A percentile compares a stretch with the other conserved stretches of the same genome.
These are phyloP conservation scores for Arion vulgaris DNA, from an alignment of 1,140 invertebrate genomes.

Conservation along the genomic window DNA sequence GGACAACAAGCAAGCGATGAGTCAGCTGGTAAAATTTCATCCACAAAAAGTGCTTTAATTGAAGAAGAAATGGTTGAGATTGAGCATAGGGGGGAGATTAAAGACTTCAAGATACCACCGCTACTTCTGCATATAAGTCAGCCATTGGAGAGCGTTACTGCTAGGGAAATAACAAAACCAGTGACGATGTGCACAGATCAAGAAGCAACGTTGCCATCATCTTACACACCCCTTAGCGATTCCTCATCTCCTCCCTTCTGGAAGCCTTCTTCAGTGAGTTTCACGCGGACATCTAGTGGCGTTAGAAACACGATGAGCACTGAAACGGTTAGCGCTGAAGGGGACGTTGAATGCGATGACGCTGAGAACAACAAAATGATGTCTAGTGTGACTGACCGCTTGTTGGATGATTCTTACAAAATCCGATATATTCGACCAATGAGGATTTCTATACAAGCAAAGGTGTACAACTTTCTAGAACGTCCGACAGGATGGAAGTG, in stretches of 20 bases:
- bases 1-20: no score
- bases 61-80: background rate
- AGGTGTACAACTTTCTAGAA: slow-evolving; percentile 85
- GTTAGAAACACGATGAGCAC: background rate
- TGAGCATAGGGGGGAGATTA: background rate
- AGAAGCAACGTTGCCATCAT: background rate
- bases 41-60: no score
- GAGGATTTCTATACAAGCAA: slow-evolving; percentile 48
- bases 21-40: no score
- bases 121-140: background rate
- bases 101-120: background rate
- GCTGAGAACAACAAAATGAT: background rate
- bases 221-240: background rate
- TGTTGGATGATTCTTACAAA: slow-evolving; percentile 50
- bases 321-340: background rate
- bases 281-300: background rate
- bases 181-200: background rate
- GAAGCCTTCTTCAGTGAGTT: background rate
- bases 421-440: slow-evolving; percentile 33
- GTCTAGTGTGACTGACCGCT: slow-evolving; percentile 45
- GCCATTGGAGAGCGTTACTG: background rate
- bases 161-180: background rate
- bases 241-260: background rate
- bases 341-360: background rate
- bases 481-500: slow-evolving; percentile 6